These are phyloP conservation scores for Neostethus bicornis DNA, from an alignment of 2,797 vertebrate species.

Conservation along the genomic window DNA sequence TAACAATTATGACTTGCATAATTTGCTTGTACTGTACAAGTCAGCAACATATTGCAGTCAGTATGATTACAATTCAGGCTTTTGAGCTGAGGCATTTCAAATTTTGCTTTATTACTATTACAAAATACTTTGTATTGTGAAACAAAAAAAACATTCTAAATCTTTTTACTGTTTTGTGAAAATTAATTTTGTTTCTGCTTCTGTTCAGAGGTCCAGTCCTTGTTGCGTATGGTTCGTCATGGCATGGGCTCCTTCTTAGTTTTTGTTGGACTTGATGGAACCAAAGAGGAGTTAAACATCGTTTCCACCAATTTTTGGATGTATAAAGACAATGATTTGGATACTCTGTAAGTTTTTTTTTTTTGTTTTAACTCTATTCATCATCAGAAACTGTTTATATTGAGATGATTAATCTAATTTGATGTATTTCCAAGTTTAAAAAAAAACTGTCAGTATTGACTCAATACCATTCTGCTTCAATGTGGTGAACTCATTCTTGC, in stretches of 20 bases:
- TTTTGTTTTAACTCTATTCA: background rate
- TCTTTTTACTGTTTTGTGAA: too few species aligned
- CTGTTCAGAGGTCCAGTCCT: slow-evolving; percentile 68
- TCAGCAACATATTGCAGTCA: too few species aligned
- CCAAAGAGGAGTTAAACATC: slow-evolving; percentile 78
- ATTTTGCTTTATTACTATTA: too few species aligned
- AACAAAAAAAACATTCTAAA: too few species aligned
- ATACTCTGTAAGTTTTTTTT: slow-evolving; percentile 68
- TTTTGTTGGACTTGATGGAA: slow-evolving; percentile 83
- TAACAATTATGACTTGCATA: too few species aligned
- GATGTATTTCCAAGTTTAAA: background rate
- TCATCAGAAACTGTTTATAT: background rate
- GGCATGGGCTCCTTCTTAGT: slow-evolving; percentile 86
- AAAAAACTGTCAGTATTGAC: background rate
- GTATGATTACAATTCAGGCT: too few species aligned
- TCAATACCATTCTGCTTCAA: background rate
- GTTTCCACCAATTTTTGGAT: slow-evolving; percentile 84
- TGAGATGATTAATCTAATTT: background rate
- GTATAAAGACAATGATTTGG: slow-evolving; percentile 81
- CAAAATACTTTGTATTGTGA: too few species aligned
- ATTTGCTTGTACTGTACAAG: too few species aligned
- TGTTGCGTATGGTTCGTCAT: slow-evolving; percentile 73
- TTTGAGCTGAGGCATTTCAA: too few species aligned
- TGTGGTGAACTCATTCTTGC: background rate
- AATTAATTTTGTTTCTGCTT: too few species aligned